Conservation (phyloP, 2,888 invertebrate genomes). For the Falcaria lacertinaria region DNA sequence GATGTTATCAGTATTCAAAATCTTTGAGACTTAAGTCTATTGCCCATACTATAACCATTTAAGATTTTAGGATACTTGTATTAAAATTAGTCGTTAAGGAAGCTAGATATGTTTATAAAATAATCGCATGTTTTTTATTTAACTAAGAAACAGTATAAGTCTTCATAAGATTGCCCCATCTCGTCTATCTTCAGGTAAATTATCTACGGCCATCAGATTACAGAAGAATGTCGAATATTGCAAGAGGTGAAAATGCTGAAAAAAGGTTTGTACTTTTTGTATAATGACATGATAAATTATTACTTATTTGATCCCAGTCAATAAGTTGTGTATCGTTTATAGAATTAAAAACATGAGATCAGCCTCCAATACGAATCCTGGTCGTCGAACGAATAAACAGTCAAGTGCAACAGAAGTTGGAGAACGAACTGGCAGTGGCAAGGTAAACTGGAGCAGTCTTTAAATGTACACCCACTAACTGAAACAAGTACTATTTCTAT, state of each 20-base stretch:
- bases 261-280: conserved; percentile 41
- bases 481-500: too few species aligned
- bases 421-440: conserved; percentile 6
- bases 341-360: conserved; percentile 60
- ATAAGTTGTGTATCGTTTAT: conserved; percentile 14
- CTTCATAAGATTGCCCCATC: too few species aligned
- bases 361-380: conserved; percentile 13
- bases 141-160: too few species aligned
- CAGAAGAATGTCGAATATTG: conserved; percentile 77
- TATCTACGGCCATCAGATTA: conserved; percentile 80
- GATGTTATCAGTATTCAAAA: too few species aligned
- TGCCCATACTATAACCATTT: too few species aligned
- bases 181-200: conserved; percentile 42
- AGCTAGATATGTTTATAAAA: too few species aligned
- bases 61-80: too few species aligned
- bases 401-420: conserved; percentile 9
- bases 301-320: not conserved
- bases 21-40: too few species aligned
- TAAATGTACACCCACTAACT: too few species aligned
- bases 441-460: too few species aligned
- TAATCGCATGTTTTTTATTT: too few species aligned
- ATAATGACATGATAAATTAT: not conserved
- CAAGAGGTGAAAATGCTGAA: conserved; percentile 67
- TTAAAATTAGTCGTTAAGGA: too few species aligned
- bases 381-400: conserved; percentile 1